Evolutionary conservation across 2,113 vertebrate genomes (phyloP), one percentile per base, ranked within the genome.

Genomic region (Cepphus grylle): DNA sequence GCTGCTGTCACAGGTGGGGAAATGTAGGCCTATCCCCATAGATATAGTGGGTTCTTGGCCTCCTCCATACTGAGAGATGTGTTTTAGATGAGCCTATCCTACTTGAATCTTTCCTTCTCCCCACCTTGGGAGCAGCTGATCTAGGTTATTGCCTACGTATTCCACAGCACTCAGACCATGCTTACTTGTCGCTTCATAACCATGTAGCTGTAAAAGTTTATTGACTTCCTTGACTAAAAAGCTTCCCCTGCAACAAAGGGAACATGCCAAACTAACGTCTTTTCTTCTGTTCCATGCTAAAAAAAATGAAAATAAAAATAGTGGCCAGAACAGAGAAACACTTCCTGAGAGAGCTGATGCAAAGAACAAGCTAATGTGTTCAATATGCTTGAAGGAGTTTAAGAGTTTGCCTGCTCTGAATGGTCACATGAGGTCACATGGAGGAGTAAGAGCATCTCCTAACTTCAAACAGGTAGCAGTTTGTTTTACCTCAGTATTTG

Each of bases 341-440:
- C 97, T 98, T 94, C 96, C 91, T 81, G 98, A 98, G 66, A 98
- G 94, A 93, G 89, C 95, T 55, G 98, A 98, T 78, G 92, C 12
- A 81, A 98, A 98, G 97, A 98, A 77, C 97, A 99, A 98, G 93
- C 95, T 99, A 78, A 97, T 98, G 9, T 99, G 99, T 94, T 98
- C 98, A 86, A 97, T 99, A 87, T 99, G 99, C 97, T 97, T 98
- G 90, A 98, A 99, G 96, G 99, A 99, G 90, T 99, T 99, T 95
- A 99, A 98, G 97, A 99, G 98, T 94, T 98, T 99, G 63, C 99
- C 99, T 13, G 99, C 99, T 83, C 98, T 99, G 30, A 99, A 99
- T n/a, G 99, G 99, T 87, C 99, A 99, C 96, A 99, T 99, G 98
- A 98, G 99, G 85, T 99, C 98, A 76, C 99, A 99, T 0, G 98